These are phyloP conservation scores for Xylota sylvarum DNA, from an alignment of 2,888 invertebrate species.

Conservation along the genomic window DNA sequence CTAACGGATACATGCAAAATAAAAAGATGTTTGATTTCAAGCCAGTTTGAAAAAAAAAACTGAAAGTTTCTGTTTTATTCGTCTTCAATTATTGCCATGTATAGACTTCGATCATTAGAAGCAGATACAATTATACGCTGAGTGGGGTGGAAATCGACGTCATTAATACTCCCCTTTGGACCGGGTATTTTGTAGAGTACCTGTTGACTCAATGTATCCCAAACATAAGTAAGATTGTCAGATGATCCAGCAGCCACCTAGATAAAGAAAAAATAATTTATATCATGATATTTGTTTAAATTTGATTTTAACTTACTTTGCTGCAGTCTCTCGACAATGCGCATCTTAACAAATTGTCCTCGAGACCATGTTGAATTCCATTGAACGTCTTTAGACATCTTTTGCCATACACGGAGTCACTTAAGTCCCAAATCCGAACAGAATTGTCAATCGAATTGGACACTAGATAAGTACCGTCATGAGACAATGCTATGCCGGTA, in stretches of 20 bases:
- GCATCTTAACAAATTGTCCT: neutral
- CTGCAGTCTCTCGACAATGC: conserved; percentile 79
- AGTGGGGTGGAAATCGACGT: conserved; percentile 96
- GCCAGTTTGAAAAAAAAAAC: no score
- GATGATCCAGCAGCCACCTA: conserved; percentile 93
- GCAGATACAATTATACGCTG: conserved; percentile 97
- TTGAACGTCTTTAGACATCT: neutral
- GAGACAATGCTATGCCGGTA: conserved; percentile 97
- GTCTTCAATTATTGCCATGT: conserved; percentile 89
- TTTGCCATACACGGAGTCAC: neutral
- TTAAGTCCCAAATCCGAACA: conserved; percentile 95
- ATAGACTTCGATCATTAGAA: conserved; percentile 95
- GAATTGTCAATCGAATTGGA: conserved; percentile 97
- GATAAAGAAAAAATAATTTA: conserved; percentile 79
- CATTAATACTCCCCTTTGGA: conserved; percentile 98
- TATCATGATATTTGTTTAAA: neutral
- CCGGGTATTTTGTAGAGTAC: conserved; percentile 98
- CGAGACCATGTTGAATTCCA: neutral
- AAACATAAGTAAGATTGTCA: conserved; percentile 97
- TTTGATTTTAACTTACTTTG: conserved; percentile 86
- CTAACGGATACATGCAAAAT: no score
- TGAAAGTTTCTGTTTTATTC: neutral
- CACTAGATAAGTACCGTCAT: conserved; percentile 93
- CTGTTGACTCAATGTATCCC: conserved; percentile 96
- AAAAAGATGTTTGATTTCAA: no score